Conservation (phyloP, 2,113 vertebrate genomes). For the Struthio camelus region DNA sequence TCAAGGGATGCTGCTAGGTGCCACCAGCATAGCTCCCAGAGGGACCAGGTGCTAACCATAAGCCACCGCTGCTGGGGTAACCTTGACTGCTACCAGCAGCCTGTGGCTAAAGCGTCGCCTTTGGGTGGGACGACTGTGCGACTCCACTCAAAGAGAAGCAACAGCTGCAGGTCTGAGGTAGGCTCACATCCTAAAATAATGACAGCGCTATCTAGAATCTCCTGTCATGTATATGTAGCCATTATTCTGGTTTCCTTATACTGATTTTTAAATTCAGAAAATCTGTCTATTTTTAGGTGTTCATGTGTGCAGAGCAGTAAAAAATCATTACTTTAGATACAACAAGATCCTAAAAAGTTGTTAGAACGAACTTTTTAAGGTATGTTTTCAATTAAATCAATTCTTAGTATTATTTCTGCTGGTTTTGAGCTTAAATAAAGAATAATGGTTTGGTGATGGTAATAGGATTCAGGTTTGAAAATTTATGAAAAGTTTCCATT, state of each 20-base stretch:
- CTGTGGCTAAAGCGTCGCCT: background rate
- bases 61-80: fast-evolving
- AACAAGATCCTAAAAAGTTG: background rate
- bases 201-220: background rate
- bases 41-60: background rate
- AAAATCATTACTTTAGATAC: background rate
- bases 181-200: background rate
- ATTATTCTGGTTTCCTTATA: background rate
- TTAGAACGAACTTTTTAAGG: background rate
- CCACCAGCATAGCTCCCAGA: background rate
- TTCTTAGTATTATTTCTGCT: background rate
- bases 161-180: background rate
- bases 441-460: background rate
- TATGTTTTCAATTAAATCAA: background rate
- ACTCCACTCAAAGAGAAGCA: fast-evolving
- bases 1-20: background rate
- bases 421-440: background rate
- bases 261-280: background rate
- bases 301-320: background rate
- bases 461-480: background rate
- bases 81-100: background rate
- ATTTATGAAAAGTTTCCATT: background rate
- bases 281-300: background rate
- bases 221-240: background rate
- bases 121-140: background rate